Base-by-base conservation (phyloP, 2,888 invertebrate genomes). In the Steinernema hermaphroditum region DNA sequence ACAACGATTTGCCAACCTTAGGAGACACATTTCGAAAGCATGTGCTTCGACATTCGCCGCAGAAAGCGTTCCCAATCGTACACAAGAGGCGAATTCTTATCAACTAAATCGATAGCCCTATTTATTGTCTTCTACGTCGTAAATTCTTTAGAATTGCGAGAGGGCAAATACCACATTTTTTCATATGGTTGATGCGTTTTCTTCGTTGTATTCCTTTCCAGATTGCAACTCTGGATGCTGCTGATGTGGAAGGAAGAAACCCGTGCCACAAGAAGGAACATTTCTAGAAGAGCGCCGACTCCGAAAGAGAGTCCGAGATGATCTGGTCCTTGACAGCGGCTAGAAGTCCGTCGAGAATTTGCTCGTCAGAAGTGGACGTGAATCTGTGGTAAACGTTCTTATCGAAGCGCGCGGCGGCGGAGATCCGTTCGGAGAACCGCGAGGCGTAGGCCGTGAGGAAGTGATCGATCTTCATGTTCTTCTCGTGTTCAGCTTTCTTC, bases 391-490 rank as follows among this genome's bases (percentile, higher is more conserved):
- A 79, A 44, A 72, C 72, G 27, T 75, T 74, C 46, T 72, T 72
- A 68, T 79, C 72, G 29, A 74, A 72, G 37, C 76, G 44, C 12
- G 62, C 22, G n/a, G 76, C 43, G 49, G 68, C 54, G 22, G 72
- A 71, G 32, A 82, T 72, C 22, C 74, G 72, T 14, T 78, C 76
- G 14, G 74, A 72, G 72, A 80, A 82, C 54, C 77, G 73, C 46
- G 71, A 70, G 14, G 79, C 76, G 37, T 81, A 57, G 27, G 73
- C 78, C 57, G 76, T 62, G 27, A 69, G 72, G 74, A 80, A 74
- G 12, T 29, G 16, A 14, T 62, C 62, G 2, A n/a, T 29, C 34
- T 62, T 27, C 12, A n/a, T n/a, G n/a, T n/a, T n/a, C n/a, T n/a
- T n/a, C n/a, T n/a, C n/a, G n/a, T n/a, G n/a, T n/a, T n/a, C n/a